phyloP scores from a whole-genome alignment of 2,797 vertebrate genomes.

The Pipistrellus pipistrellus region DNA sequence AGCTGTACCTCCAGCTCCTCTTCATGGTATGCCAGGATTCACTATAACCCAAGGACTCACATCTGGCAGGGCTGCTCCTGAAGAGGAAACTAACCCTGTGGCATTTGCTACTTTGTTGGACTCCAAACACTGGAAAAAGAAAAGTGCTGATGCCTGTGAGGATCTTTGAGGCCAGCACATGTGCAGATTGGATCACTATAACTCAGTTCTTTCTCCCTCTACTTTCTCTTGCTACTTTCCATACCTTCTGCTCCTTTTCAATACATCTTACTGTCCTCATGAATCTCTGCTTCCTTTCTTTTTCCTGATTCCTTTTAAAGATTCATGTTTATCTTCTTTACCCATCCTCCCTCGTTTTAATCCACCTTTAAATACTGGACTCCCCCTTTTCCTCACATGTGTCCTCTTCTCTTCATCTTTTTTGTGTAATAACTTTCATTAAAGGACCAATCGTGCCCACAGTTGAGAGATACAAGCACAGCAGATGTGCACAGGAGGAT shows the following conservation, averaged over 20 bases:
- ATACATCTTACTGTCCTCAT: not conserved
- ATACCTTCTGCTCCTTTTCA: conserved; percentile 27
- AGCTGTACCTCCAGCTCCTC: not conserved
- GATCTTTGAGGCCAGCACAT: not conserved
- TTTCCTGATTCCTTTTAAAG: conserved; percentile 18
- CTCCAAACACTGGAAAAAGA: not conserved
- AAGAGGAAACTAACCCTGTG: not conserved
- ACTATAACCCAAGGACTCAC: not conserved
- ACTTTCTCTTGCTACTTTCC: not conserved
- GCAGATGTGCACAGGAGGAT: not conserved
- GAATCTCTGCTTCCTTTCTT: conserved; percentile 42
- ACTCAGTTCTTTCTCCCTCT: not conserved
- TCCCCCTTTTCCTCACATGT: not conserved
- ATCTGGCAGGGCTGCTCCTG: not conserved
- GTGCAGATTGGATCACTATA: not conserved
- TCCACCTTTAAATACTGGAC: not conserved
- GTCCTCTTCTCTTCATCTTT: not conserved
- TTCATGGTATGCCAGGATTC: not conserved
- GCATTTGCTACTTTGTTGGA: conserved; percentile 43
- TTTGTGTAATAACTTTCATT: not conserved
- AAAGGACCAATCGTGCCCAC: not conserved
- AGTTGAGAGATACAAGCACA: not conserved
- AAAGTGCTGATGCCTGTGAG: not conserved
- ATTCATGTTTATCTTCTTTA: not conserved
- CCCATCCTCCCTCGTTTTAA: not conserved